Conservation (phyloP, 2,888 invertebrate genomes). For the Acanthosepion esculentum region DNA sequence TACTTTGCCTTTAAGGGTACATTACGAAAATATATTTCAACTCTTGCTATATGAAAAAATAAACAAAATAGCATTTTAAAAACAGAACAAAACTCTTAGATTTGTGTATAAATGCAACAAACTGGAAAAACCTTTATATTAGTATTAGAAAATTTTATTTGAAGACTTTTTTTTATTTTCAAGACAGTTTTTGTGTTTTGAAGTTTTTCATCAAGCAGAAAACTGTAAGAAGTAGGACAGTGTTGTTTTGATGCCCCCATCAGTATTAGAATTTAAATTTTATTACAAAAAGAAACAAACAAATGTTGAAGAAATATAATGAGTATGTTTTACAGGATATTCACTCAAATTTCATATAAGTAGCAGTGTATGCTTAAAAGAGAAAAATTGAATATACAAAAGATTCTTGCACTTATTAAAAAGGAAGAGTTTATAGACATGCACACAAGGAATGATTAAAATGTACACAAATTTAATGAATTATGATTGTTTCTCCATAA, state of each 20-base stretch:
- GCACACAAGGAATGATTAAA: background rate
- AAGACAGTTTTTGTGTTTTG: background rate
- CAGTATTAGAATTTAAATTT: constrained; percentile 4
- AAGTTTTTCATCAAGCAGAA: background rate
- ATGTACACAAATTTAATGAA: background rate
- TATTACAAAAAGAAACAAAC: constrained; percentile 23
- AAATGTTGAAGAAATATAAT: constrained; percentile 6
- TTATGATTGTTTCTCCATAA: background rate
- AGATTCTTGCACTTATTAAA: background rate
- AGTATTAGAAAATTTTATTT: constrained; percentile 6
- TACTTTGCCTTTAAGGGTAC: background rate
- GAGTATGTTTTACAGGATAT: constrained; percentile 33
- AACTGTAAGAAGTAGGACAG: background rate
- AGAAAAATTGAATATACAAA: constrained; percentile 4
- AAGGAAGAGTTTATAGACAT: constrained; percentile 33
- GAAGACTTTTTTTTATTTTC: background rate
- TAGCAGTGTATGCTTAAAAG: background rate
- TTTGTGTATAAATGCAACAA: background rate
- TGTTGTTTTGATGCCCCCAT: background rate
- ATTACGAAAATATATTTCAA: background rate
- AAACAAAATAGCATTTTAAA: background rate
- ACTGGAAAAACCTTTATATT: background rate
- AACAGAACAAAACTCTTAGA: background rate
- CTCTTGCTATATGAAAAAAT: background rate
- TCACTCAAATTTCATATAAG: background rate